Percentiles rank a stretch among this genome's conserved stretches.
Conservation (phyloP, 2,113 vertebrate species). For the Mesoclemmys tuberculata region DNA sequence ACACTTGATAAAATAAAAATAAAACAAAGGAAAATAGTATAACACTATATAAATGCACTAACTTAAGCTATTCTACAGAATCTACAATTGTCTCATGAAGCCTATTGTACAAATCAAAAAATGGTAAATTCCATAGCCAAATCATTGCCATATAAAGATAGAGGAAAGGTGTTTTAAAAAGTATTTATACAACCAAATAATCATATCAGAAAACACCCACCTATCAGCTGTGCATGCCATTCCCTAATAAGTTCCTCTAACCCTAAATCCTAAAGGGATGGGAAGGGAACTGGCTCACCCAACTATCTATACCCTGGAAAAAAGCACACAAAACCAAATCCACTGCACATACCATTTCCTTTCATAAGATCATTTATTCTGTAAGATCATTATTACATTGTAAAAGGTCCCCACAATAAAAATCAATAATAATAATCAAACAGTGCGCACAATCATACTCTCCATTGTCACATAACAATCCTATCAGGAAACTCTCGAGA, state of each 20-base stretch:
- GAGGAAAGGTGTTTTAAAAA: not conserved
- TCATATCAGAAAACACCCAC: not conserved
- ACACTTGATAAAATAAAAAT: not conserved
- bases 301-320: not conserved
- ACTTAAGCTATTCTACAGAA: not conserved
- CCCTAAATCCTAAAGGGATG: not conserved
- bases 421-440: not conserved
- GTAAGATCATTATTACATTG: not conserved
- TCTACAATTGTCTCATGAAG: not conserved
- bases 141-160: not conserved
- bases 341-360: too few species aligned
- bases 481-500: not conserved
- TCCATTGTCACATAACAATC: not conserved
- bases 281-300: fast-evolving
- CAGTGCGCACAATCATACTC: not conserved
- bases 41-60: not conserved
- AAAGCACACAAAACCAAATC: not conserved
- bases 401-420: not conserved
- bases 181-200: not conserved
- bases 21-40: too few species aligned
- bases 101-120: not conserved
- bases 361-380: too few species aligned
- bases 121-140: fast-evolving
- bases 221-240: not conserved
- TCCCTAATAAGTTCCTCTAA: not conserved